Evolutionary conservation across 2,797 vertebrate genomes (phyloP), one percentile per base, ranked within the genome.

Genomic region (Pangasius sanitwongsei): DNA sequence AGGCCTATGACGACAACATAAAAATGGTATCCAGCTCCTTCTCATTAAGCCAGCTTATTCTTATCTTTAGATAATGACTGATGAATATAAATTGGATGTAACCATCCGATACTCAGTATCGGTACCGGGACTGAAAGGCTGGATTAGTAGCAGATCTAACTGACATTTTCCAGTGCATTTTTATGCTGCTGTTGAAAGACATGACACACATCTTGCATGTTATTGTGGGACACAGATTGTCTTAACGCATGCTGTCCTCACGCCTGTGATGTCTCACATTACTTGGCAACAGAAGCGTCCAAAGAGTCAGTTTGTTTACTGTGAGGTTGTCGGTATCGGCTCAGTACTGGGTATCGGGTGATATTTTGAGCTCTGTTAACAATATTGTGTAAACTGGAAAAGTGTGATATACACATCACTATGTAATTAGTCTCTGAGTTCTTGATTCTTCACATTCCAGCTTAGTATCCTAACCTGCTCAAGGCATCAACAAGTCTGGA

Each of bases 1-100:
- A 94, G 86, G 91, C 95, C 89, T 94, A 94, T 63, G 94, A 95
- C 2, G 93, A 94, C 67, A 93, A 92, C 88, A 89, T 96, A 59
- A 94, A 94, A 92, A 92, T 89, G 94, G 96, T 96, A 93, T 31
- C 16, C 15, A 28, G 85, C 13, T 63, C 16, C 18, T 75, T 20
- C 50, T 59, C 48, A 69, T 55, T 34, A 23, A 77, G 61, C 61
- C 48, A 48, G 31, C n/a, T 12, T 25, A 2, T 75, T 48, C 53
- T 23, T 5, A 31, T 12, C 41, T 44, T 50, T 67, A 67, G 44
- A 69, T 84, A 20, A 69, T 83, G 59, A 83, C 6, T 7, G 55
- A 59, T 57, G 55, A 13, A 59, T 34, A 82, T 59, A 61, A 61
- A 82, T 41, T 0, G 4, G 11, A 41, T 82, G 55, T 41, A 41